phyloP scores from a whole-genome alignment of 2,797 vertebrate genomes.

The Coluber constrictor region DNA sequence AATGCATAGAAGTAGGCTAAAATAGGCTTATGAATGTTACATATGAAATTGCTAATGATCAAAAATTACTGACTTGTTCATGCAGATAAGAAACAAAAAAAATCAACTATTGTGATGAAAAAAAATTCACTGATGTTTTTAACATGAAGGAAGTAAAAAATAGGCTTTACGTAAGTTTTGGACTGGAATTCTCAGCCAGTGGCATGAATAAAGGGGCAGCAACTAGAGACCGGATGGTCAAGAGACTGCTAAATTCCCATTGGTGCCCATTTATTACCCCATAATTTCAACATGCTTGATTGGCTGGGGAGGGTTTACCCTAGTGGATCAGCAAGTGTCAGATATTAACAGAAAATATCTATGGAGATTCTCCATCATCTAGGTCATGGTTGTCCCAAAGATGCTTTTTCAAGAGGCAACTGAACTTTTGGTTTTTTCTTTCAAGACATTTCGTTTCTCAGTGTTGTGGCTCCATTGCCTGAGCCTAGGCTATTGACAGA shows the following conservation, averaged over 20 bases:
- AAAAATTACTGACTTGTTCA: background rate
- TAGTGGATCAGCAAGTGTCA: background rate
- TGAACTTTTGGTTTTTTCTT: no score
- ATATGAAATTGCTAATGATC: background rate
- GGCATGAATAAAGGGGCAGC: background rate
- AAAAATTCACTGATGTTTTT: background rate
- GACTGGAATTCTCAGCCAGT: background rate
- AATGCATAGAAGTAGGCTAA: background rate
- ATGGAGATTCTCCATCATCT: no score
- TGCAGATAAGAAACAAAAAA: background rate
- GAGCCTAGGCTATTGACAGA: no score
- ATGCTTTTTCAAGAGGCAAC: no score
- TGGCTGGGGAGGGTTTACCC: background rate
- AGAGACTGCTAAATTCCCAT: background rate
- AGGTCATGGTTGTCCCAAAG: no score
- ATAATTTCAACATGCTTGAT: background rate
- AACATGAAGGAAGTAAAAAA: background rate
- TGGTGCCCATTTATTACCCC: background rate
- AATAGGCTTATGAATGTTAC: background rate
- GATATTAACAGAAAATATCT: background rate
- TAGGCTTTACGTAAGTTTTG: background rate
- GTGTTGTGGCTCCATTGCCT: no score
- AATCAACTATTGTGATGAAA: background rate
- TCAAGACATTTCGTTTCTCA: no score
- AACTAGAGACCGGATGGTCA: background rate